Evolutionary conservation across 2,888 invertebrate species (phyloP).

Genomic region (Chrysolina oricalcia): DNA sequence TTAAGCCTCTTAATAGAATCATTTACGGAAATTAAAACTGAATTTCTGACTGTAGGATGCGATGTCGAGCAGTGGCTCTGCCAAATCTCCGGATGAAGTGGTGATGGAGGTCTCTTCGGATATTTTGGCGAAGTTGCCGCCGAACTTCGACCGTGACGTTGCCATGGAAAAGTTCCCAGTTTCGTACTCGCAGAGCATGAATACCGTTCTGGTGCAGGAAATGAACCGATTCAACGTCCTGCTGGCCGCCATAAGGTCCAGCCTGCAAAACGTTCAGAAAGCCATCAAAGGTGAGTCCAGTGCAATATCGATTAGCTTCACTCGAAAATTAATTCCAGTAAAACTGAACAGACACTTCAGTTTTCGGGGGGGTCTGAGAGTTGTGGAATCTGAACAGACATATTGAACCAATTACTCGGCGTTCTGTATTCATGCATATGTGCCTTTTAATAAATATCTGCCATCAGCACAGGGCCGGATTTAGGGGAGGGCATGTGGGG

Average conservation of each 20-base stretch:
- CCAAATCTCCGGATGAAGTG: constrained; percentile 84
- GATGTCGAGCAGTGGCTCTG: constrained; percentile 55
- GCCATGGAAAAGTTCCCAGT: constrained; percentile 84
- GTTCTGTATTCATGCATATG: no score
- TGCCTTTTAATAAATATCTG: no score
- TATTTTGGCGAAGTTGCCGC: constrained; percentile 84
- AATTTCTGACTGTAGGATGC: background rate
- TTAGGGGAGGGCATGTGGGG: no score
- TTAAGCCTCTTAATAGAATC: no score
- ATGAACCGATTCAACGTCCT: constrained; percentile 85
- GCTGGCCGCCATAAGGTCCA: constrained; percentile 81
- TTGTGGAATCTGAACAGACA: no score
- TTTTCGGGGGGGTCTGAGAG: no score
- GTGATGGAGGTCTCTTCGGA: constrained; percentile 87
- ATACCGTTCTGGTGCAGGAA: constrained; percentile 93
- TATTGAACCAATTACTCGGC: no score
- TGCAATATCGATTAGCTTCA: background rate
- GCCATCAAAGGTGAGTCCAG: constrained; percentile 86
- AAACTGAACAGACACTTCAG: no score
- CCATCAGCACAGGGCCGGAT: no score
- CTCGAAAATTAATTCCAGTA: no score
- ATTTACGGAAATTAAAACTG: no score
- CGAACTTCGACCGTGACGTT: constrained; percentile 79
- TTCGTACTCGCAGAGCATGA: constrained; percentile 90
- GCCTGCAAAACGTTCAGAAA: constrained; percentile 85